phyloP scores from a whole-genome alignment of 2,797 vertebrate species.

The Lagorchestes hirsutus region DNA sequence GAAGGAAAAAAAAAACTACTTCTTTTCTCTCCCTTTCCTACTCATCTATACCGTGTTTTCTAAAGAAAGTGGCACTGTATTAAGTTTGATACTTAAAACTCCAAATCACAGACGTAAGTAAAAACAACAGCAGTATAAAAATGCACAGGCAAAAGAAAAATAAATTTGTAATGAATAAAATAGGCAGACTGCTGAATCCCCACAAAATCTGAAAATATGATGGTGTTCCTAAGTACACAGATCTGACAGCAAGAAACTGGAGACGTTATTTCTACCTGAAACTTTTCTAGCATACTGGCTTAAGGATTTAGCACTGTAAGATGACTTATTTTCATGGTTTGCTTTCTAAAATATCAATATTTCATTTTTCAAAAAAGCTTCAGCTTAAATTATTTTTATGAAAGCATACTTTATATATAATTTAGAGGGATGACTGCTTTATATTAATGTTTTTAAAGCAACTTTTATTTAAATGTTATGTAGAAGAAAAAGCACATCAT shows the following conservation, averaged over 20 bases:
- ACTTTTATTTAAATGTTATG: constrained; percentile 10
- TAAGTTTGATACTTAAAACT: not conserved
- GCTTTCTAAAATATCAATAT: not conserved
- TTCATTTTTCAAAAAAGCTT: not conserved
- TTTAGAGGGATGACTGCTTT: not conserved
- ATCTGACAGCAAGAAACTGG: constrained; percentile 15
- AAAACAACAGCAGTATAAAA: not conserved
- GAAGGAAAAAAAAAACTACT: not conserved
- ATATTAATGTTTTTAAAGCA: constrained; percentile 15
- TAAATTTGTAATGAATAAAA: not conserved
- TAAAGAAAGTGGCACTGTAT: not conserved
- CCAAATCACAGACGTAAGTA: not conserved
- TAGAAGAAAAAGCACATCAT: not conserved
- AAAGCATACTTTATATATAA: not conserved
- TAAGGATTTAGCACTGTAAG: not conserved
- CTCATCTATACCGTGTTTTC: not conserved
- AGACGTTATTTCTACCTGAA: constrained; percentile 8
- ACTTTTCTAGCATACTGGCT: not conserved
- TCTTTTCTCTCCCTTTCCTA: not conserved
- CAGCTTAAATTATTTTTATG: not conserved
- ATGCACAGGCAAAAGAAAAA: not conserved
- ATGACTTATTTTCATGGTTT: not conserved
- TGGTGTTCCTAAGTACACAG: not conserved
- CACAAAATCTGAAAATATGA: not conserved
- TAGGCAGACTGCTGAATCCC: not conserved